These are phyloP conservation scores for Pomacea canaliculata DNA, from an alignment of 2,888 invertebrate genomes.

Conservation along the genomic window DNA sequence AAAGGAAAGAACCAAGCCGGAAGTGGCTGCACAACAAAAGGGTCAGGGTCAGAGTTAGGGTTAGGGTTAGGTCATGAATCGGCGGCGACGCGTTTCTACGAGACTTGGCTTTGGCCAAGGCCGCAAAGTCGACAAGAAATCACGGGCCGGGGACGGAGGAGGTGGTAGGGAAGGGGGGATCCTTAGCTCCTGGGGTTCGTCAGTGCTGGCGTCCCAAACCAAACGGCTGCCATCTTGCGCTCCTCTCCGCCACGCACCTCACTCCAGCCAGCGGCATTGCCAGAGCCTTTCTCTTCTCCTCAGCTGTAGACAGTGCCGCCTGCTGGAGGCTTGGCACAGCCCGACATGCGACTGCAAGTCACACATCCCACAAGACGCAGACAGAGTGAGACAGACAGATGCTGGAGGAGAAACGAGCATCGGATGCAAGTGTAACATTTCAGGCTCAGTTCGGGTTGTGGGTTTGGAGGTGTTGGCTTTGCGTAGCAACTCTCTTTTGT, in stretches of 20 bases:
- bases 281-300: background rate
- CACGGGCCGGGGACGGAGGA: background rate
- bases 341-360: background rate
- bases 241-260: background rate
- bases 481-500: no score
- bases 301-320: background rate
- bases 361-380: background rate
- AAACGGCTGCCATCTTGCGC: no score
- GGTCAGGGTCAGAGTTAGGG: background rate
- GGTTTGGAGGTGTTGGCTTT: background rate
- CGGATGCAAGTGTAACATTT: background rate
- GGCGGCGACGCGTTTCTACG: background rate
- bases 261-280: background rate
- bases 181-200: background rate
- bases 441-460: background rate
- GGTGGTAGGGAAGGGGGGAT: background rate
- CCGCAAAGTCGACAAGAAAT: background rate
- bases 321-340: background rate
- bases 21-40: background rate
- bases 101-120: background rate
- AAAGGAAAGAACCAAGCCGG: background rate
- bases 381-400: background rate
- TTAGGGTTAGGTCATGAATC: background rate
- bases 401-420: no score
- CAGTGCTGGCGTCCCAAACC: no score